Evolutionary conservation across 2,888 invertebrate genomes (phyloP), one percentile per base, ranked within the genome.

Genomic region (Charanyca ferruginea): DNA sequence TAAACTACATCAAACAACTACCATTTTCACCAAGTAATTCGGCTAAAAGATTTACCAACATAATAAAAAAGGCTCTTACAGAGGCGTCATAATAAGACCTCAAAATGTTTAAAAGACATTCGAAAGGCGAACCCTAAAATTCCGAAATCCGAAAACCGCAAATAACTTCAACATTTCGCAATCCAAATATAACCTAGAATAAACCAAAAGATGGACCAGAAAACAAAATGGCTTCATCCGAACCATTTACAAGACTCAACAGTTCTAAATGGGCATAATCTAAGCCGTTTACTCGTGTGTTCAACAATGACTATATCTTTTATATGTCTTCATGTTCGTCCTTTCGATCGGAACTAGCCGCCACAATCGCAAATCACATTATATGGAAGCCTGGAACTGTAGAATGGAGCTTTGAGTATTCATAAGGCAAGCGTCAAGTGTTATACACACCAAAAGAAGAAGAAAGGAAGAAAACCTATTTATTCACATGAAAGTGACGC

Each of bases 361-460:
- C 73, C 76, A 49, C 71, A 58, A 51, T 66, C 60, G 49, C 76
- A 74, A 74, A 74, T 74, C 73, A 61, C 71, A 74, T 76, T 74
- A 76, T 61, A 76, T 71, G 60, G 55, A 11, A 48, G 45, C 53
- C 41, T 11, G 8, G 23, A 35, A 32, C 52, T 57, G 45, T 22
- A 13, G 11, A 13, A 13, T 25, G 0, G 20, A 1, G 2, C 8
- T n/a, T 1, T 0, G n/a, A 48, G 72, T 62, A 57, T 22, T 9
- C 0, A 53, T 57, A 1, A 25, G 18, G 0, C 22, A 6, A 41
- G 44, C 28, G 59, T 0, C 6, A 9, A 18, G 3, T 18, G 8
- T n/a, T 2, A 0, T 18, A 9, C 5, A 9, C n/a, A n/a, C n/a
- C n/a, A n/a, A n/a, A n/a, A n/a, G n/a, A n/a, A n/a, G n/a, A n/a